These are phyloP conservation scores for Epinotia brunnichana DNA, from an alignment of 2,888 invertebrate species.

Conservation along the genomic window DNA sequence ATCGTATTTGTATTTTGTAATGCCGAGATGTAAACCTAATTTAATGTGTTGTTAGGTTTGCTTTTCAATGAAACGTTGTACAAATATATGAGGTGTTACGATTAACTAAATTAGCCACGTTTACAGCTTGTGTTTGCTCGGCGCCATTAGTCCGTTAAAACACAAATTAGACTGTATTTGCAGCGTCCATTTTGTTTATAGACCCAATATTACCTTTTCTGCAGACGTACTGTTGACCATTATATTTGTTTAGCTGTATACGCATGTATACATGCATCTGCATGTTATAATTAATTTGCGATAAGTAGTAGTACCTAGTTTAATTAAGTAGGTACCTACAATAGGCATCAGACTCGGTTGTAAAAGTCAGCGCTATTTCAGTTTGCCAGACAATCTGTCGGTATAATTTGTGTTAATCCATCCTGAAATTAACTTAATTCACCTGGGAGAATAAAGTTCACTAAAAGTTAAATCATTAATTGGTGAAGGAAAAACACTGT, in stretches of 20 bases:
- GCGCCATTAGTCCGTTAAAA: slow-evolving; percentile 30
- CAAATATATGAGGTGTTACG: not conserved
- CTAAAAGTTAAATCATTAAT: no score
- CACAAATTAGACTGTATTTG: slow-evolving; percentile 28
- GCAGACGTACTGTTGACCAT: slow-evolving; percentile 10
- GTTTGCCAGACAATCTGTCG: no score
- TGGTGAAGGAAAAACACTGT: no score
- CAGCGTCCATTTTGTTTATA: slow-evolving; percentile 24
- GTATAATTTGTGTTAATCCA: no score
- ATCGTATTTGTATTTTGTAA: slow-evolving; percentile 2
- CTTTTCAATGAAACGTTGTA: not conserved
- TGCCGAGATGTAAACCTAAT: not conserved
- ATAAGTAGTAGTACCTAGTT: no score
- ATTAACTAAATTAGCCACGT: slow-evolving; percentile 15
- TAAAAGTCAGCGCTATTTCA: no score
- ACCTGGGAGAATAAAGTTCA: no score
- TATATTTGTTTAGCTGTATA: slow-evolving; percentile 13
- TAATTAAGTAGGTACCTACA: no score
- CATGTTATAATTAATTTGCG: no score
- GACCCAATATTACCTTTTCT: slow-evolving; percentile 23
- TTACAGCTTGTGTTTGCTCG: slow-evolving; percentile 5
- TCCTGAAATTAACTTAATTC: no score
- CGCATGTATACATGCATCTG: not conserved
- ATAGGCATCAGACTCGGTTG: no score
- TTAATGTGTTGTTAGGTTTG: not conserved